phyloP scores from a whole-genome alignment of 2,113 vertebrate species.

The Antechinus stuartii region DNA sequence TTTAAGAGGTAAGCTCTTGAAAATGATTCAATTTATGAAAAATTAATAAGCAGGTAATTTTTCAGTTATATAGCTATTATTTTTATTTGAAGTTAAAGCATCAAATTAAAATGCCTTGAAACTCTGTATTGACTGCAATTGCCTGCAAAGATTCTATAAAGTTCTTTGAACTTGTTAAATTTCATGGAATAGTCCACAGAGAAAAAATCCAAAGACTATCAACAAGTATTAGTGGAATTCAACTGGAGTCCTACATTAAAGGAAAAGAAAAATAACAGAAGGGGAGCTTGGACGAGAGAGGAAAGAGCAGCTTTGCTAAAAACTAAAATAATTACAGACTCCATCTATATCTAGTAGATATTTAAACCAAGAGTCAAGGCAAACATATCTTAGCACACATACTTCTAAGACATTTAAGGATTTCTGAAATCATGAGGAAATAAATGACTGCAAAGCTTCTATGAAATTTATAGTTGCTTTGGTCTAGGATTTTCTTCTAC shows the following conservation, averaged over 20 bases:
- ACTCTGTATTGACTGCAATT: slow-evolving; percentile 3
- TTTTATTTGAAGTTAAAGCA: background rate
- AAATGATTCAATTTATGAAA: slow-evolving; percentile 35
- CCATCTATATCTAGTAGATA: background rate
- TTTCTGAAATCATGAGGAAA: background rate
- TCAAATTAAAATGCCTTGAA: slow-evolving; percentile 33
- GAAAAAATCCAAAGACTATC: background rate
- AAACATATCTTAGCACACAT: background rate
- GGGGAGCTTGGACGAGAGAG: background rate
- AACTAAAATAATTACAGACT: background rate
- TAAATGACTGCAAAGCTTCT: background rate
- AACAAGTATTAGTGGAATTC: background rate
- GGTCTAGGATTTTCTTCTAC: background rate
- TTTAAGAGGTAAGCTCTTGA: slow-evolving; percentile 11
- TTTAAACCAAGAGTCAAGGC: background rate
- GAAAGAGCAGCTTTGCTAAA: background rate
- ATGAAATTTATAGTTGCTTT: background rate
- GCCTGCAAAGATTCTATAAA: background rate
- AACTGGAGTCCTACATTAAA: background rate
- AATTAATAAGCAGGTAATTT: background rate
- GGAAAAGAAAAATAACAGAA: background rate
- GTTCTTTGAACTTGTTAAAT: background rate
- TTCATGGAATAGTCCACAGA: background rate
- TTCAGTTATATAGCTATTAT: slow-evolving; percentile 4
- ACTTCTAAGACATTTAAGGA: background rate